Base-by-base conservation (phyloP, 2,888 invertebrate genomes). In the Euproctis similis region DNA sequence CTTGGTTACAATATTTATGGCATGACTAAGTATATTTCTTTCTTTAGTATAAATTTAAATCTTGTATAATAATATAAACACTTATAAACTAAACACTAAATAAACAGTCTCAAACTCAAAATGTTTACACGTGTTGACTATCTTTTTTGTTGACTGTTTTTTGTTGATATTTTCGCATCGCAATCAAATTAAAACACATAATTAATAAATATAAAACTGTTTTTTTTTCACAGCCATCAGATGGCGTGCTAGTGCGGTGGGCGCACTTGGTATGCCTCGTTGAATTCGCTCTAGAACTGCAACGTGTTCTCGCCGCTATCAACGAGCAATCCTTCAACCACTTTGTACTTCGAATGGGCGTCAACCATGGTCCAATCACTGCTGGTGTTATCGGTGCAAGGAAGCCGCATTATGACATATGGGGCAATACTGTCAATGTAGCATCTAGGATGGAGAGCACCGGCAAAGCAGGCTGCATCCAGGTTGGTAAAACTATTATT, bases 401-500 rank as follows among this genome's bases (percentile, higher is more conserved):
- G 28, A 97, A 97, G 66, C 97, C 97, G 0, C 97, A 97, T 70
- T 97, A 97, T 61, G 97, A 97, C 67, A 97, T 97, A 53, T 96
- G 96, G 96, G 97, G 97, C 1, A 97, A 97, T 66, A 96, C 97
- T 0, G 97, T 97, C 8, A 98, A 98, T 65, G 97, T 98, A 1
- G 97, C 98, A 4, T 96, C 96, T 0, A 86, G 97, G 34, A 98
- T 98, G 98, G 98, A 98, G 69, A 96, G 96, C 61, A 97, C 97
- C 0, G 98, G 98, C 38, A 96, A 96, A 82, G 95, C 95, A 30
- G 96, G 96, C 3, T 94, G 92, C 48, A 93, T 96, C 56, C 96
- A 97, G 90, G 96, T 96, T 74, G 2, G 8, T n/a, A n/a, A n/a
- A n/a, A n/a, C n/a, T n/a, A n/a, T n/a, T n/a, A n/a, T n/a, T n/a